A percentile compares a stretch with the other conserved stretches of the same genome.
Conservation (phyloP, 1,140 invertebrate species). For the Sitodiplosis mosellana region DNA sequence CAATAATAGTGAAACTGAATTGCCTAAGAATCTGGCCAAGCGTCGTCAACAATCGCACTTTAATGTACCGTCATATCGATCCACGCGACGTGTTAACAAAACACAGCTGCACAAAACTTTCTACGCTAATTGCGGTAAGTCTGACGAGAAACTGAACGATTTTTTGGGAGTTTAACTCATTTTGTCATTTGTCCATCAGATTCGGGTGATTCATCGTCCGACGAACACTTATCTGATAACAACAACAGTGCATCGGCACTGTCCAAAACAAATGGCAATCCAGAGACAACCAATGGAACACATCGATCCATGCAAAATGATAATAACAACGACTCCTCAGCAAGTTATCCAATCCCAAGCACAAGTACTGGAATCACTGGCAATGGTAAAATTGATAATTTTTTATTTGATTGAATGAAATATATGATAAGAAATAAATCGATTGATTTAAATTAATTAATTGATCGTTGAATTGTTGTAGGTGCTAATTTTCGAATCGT, state of each 20-base stretch:
- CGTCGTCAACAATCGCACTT: not conserved
- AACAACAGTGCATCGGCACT: not conserved
- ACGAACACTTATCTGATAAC: not conserved
- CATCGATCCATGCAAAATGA: not conserved
- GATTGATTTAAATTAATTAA: not conserved
- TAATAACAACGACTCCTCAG: not conserved
- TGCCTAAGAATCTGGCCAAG: too few species aligned
- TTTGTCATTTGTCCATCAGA: not conserved
- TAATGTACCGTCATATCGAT: not conserved
- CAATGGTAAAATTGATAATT: conserved; percentile 4
- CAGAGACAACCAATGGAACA: not conserved
- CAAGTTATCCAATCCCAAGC: conserved; percentile 7
- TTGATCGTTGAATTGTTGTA: not conserved
- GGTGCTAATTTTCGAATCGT: not conserved
- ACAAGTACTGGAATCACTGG: conserved; percentile 11
- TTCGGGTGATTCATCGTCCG: conserved; percentile 1
- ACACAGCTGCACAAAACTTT: not conserved
- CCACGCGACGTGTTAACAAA: not conserved
- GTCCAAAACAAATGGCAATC: not conserved
- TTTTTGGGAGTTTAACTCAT: not conserved
- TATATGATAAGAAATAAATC: not conserved
- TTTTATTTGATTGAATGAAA: not conserved
- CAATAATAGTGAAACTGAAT: not conserved
- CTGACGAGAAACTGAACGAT: not conserved
- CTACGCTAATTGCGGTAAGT: not conserved